Evolutionary conservation across 2,888 invertebrate genomes (phyloP).

Genomic region (Noctua janthe): DNA sequence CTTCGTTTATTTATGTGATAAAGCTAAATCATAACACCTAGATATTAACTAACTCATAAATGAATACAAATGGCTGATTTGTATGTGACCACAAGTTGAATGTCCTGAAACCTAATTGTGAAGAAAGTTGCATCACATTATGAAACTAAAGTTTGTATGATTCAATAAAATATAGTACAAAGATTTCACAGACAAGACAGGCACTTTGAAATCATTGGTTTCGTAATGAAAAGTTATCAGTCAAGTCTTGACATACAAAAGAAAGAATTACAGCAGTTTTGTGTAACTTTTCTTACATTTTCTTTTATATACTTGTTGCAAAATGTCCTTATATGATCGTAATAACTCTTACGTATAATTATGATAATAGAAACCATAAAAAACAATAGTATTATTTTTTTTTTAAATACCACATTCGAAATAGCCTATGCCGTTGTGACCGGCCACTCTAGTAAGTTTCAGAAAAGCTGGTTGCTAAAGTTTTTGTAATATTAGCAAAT

Average conservation of each 20-base stretch:
- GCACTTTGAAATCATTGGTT: conserved; percentile 7
- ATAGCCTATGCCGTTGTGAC: neutral
- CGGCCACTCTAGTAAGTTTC: neutral
- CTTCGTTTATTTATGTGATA: conserved; percentile 48
- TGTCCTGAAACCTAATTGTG: conserved; percentile 33
- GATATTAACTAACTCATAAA: conserved; percentile 5
- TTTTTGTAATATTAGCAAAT: neutral
- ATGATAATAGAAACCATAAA: neutral
- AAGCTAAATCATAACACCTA: conserved; percentile 26
- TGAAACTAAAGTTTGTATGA: conserved; percentile 51
- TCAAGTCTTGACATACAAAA: conserved; percentile 15
- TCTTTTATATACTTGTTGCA: conserved; percentile 9
- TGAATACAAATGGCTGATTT: conserved; percentile 14
- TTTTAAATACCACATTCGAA: neutral
- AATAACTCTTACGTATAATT: neutral
- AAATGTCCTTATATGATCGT: neutral
- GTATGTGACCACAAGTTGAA: conserved; percentile 21
- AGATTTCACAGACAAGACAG: neutral
- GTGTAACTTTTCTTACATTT: neutral
- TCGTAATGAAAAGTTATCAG: conserved; percentile 30
- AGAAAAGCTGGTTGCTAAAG: neutral
- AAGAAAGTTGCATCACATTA: conserved; percentile 59
- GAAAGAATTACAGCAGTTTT: neutral
- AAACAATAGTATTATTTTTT: neutral
- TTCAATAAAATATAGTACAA: conserved; percentile 30